phyloP scores from a whole-genome alignment of 2,113 vertebrate genomes.

The Chlorodrepanis virens region DNA sequence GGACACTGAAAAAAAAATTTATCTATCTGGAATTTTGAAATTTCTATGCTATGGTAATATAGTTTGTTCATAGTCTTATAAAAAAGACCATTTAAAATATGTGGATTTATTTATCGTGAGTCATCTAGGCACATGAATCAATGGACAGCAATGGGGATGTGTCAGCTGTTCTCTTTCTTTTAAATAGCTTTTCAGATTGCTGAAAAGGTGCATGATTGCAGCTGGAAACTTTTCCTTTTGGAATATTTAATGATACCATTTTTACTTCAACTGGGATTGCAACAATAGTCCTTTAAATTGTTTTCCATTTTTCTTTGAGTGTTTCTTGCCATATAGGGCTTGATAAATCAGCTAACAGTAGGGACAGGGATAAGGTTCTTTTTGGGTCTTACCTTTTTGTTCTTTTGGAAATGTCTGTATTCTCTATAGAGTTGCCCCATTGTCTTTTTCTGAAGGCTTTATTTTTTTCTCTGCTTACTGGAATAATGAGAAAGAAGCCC shows the following conservation, averaged over 20 bases:
- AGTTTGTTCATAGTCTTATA: background rate
- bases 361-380: background rate
- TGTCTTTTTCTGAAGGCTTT: background rate
- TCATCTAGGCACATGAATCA: background rate
- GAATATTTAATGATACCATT: background rate
- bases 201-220: slow-evolving; percentile 13
- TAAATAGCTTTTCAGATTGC: slow-evolving; percentile 21
- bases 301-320: background rate
- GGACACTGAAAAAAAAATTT: background rate
- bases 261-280: background rate
- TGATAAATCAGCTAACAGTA: background rate
- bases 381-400: background rate
- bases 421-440: background rate
- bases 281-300: background rate
- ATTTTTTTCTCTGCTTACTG: background rate
- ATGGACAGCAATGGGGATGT: background rate
- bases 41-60: background rate
- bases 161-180: slow-evolving; percentile 25
- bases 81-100: background rate
- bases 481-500: background rate
- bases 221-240: background rate
- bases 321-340: background rate
- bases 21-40: background rate
- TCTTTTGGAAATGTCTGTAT: background rate
- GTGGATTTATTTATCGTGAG: background rate